These are phyloP conservation scores for Ailuropoda melanoleuca DNA, from an alignment of 2,113 vertebrate genomes.

Conservation along the genomic window DNA sequence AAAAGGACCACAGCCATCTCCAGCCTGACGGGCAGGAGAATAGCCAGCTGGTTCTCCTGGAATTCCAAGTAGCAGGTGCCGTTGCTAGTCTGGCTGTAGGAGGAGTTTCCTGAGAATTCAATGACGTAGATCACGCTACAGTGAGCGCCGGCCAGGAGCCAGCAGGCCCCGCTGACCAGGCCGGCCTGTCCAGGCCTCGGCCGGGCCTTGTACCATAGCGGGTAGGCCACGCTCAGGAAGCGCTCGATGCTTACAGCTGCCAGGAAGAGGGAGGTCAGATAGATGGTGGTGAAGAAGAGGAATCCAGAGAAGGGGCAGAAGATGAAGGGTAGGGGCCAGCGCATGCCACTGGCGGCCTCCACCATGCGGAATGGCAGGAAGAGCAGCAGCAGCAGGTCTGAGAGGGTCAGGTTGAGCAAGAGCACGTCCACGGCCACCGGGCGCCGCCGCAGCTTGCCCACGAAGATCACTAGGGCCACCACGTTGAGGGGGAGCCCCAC, in stretches of 20 bases:
- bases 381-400: slow-evolving; percentile 72
- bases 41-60: slow-evolving; percentile 77
- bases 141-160: slow-evolving; percentile 64
- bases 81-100: rapidly evolving
- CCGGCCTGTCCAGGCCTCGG: slow-evolving; percentile 55
- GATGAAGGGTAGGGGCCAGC: slow-evolving; percentile 69
- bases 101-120: background rate
- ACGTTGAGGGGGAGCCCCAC: slow-evolving; percentile 80
- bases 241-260: slow-evolving; percentile 78
- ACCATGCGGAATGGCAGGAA: slow-evolving; percentile 76
- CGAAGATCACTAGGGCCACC: slow-evolving; percentile 71
- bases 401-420: slow-evolving; percentile 77
- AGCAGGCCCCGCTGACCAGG: slow-evolving; percentile 64
- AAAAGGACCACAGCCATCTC: slow-evolving; percentile 90
- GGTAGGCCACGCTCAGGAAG: slow-evolving; percentile 81
- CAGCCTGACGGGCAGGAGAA: slow-evolving; percentile 88
- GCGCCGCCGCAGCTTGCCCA: slow-evolving; percentile 62
- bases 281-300: slow-evolving; percentile 81
- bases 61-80: slow-evolving; percentile 88
- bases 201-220: slow-evolving; percentile 74
- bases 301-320: slow-evolving; percentile 67
- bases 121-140: slow-evolving; percentile 73
- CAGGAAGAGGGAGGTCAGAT: slow-evolving; percentile 78
- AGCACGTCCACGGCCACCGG: slow-evolving; percentile 67
- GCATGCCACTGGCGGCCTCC: slow-evolving; percentile 60